Base-by-base conservation (phyloP, 2,113 vertebrate genomes). In the Lathamus discolor region DNA sequence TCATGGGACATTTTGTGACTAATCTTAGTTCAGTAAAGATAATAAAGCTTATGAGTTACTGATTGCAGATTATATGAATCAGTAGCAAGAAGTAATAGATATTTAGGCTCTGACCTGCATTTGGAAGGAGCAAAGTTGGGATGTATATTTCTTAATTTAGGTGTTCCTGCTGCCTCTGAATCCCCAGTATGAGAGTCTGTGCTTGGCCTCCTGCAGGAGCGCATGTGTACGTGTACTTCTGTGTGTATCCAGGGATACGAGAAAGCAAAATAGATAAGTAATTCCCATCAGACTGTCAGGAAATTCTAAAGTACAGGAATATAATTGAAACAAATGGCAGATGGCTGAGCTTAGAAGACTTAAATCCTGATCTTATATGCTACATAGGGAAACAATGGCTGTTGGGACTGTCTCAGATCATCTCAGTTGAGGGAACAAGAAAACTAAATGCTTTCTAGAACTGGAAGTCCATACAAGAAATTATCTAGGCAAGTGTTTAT, bases 221-320 rank as follows among this genome's bases (percentile, higher is more conserved):
- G 23, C 28, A 11, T 1, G 3, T 8, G 6, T 35, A 7, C 1
- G 0, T 22, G 2, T 29, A 4, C 2, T 1, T 52, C 5, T 41
- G 25, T 1, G 5, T 48, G 49, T 43, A 55, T 41, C 44, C 31
- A 25, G 46, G 35, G 54, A 27, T 8, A 48, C 7, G 7, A 80
- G 59, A 69, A 67, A 72, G 20, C 24, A 77, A 73, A 93, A 74
- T 29, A 29, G 31, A 46, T 63, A 18, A 80, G 46, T 67, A 83
- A 52, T 63, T 92, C 23, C 61, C 17, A 72, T 17, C 37, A 5
- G 0, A 44, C 5, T 73, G 72, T 51, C 28, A 86, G 41, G 23
- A 77, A 92, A 86, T 70, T 23, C 10, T 67, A 49, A 80, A 70
- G 37, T 57, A 49, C 2, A 1, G 37, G 23, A 15, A 74, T 28